Evolutionary conservation across 2,113 vertebrate species (phyloP).

Genomic region (Pomatorhinus ruficollis): DNA sequence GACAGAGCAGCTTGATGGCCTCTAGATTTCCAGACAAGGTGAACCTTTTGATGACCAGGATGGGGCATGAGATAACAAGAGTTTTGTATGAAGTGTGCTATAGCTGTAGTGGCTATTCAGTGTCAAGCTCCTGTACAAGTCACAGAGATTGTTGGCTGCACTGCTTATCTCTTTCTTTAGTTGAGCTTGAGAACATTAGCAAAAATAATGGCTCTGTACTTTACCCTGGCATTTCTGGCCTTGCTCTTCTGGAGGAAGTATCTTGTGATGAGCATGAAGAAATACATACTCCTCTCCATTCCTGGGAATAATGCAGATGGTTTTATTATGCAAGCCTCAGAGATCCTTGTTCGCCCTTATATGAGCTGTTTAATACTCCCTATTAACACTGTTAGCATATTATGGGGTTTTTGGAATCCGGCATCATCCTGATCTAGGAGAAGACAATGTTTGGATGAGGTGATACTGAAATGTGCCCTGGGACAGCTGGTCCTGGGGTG

Average conservation of each 20-base stretch:
- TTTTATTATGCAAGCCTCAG: background rate
- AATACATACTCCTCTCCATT: background rate
- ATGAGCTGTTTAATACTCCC: background rate
- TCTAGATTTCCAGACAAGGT: background rate
- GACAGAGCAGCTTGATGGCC: background rate
- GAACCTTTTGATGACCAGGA: background rate
- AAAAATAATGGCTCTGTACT: background rate
- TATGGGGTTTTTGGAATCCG: background rate
- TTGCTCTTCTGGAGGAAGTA: background rate
- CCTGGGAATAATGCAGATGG: background rate
- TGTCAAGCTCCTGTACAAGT: fast-evolving
- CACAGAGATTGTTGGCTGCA: background rate
- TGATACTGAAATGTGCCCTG: background rate
- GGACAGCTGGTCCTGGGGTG: background rate
- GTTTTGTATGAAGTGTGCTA: background rate
- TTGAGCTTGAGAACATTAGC: background rate
- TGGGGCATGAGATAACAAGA: background rate
- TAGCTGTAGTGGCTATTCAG: background rate
- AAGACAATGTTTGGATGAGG: background rate
- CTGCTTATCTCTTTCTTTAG: background rate
- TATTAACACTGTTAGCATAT: background rate
- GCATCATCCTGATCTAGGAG: background rate
- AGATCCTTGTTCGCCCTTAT: background rate
- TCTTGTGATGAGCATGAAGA: background rate
- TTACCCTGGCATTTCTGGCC: background rate